A percentile compares a stretch with the other conserved stretches of the same genome.
Conservation (phyloP, 1,140 invertebrate species). For the Trichonephila inaurata region DNA sequence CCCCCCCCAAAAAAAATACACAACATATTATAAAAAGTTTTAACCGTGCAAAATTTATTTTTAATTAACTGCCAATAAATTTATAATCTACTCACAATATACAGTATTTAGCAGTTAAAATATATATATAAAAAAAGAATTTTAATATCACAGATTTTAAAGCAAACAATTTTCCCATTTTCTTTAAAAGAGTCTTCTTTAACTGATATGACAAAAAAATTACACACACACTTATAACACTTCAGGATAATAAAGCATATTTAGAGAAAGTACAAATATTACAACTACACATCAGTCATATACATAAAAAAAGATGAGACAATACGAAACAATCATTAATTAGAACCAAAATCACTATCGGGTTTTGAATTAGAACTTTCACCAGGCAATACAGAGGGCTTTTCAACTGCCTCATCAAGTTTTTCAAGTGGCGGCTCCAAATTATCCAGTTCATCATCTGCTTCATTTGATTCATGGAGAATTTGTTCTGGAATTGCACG, state of each 20-base stretch:
- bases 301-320: not conserved
- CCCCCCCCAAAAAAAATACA: no score
- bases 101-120: no score
- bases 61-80: no score
- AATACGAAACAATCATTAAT: not conserved
- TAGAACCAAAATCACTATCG: not conserved
- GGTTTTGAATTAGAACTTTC: not conserved
- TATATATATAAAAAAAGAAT: no score
- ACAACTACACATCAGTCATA: not conserved
- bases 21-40: no score
- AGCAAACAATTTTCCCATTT: no score
- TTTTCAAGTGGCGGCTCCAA: not conserved
- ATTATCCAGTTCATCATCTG: not conserved
- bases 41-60: no score
- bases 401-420: not conserved
- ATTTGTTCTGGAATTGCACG: not conserved
- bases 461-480: not conserved
- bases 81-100: no score
- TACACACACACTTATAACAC: no score
- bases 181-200: no score
- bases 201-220: no score
- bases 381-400: not conserved
- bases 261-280: not conserved
- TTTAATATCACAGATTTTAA: no score
- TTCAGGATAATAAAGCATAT: not conserved